Evolutionary conservation across 2,113 vertebrate species (phyloP).

Genomic region (Anolis carolinensis): DNA sequence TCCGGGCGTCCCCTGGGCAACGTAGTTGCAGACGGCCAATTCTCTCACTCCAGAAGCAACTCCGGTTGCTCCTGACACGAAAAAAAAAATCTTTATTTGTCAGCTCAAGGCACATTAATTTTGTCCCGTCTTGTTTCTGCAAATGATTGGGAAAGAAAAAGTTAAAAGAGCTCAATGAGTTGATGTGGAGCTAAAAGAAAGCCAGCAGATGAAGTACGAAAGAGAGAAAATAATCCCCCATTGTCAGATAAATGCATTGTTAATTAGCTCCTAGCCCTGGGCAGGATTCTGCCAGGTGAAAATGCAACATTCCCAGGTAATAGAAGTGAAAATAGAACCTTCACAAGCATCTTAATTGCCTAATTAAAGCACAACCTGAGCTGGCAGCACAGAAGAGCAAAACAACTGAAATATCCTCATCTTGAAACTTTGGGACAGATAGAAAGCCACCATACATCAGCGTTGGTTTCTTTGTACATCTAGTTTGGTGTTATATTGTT

Average conservation of each 20-base stretch:
- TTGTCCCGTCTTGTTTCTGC: neutral
- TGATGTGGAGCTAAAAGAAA: neutral
- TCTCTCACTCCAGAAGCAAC: no score
- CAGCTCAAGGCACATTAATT: neutral
- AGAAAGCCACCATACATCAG: neutral
- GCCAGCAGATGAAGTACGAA: neutral
- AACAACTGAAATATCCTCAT: neutral
- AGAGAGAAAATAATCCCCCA: neutral
- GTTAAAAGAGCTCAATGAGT: neutral
- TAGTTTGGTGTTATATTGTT: no score
- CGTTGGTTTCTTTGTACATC: neutral
- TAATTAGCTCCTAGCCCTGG: neutral
- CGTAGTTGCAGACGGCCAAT: no score
- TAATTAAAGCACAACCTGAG: neutral
- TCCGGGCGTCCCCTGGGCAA: no score
- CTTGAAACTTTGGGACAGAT: neutral
- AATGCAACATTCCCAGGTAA: neutral
- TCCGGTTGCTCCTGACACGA: no score
- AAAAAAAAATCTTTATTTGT: no score
- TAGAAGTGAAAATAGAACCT: neutral
- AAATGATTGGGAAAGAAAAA: neutral
- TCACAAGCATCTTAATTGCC: neutral
- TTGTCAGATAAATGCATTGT: neutral
- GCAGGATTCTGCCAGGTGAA: fast-evolving
- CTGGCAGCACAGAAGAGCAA: neutral